Evolutionary conservation across 1,140 invertebrate species (phyloP), one percentile per base, ranked within the genome.

Genomic region (Asbolus verrucosus): DNA sequence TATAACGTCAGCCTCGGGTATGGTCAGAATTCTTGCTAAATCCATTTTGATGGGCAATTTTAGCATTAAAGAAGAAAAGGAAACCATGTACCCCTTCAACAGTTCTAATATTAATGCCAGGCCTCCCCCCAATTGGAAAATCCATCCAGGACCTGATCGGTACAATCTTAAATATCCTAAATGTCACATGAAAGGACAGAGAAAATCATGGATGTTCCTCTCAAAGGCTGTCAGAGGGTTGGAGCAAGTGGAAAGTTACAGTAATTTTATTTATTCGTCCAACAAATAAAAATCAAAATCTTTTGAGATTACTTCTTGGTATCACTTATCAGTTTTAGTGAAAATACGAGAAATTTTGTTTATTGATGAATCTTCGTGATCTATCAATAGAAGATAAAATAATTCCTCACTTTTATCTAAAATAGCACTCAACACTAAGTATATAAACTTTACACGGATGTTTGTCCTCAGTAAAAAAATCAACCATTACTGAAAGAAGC

Each of bases 121-220:
- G 14, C 76, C 77, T 36, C 69, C 73, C 1, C 39, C 54, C 1
- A 33, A 71, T 2, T 78, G 77, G 77, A 59, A 36, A 21, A 75
- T 79, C 33, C 69, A 62, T 24, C 78, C 78, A 14, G 78, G 78
- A 6, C 73, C 75, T 15, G 78, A 77, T 13, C 61, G 78, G 24
- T 79, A 79, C 71, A 71, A 69, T 14, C 65, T 74, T 2, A 77
- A 73, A 43, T 13, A 46, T 1, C 46, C 69, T 3, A 62, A 16
- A 19, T 77, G 76, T 30, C 69, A 70, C 30, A 73, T 75, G 36
- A 11, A 31, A 5, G 74, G 72, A 21, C 3, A 14, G 6, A 61
- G 69, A 63, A 65, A 71, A 6, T 71, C 74, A 16, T 79, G 75
- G 74, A 70, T 77, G 5, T 79, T 79, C 54, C 15, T 74, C 21